Evolutionary conservation across 2,888 invertebrate genomes (phyloP), one percentile per base, ranked within the genome.

Genomic region (Ornithoptera alexandrae): DNA sequence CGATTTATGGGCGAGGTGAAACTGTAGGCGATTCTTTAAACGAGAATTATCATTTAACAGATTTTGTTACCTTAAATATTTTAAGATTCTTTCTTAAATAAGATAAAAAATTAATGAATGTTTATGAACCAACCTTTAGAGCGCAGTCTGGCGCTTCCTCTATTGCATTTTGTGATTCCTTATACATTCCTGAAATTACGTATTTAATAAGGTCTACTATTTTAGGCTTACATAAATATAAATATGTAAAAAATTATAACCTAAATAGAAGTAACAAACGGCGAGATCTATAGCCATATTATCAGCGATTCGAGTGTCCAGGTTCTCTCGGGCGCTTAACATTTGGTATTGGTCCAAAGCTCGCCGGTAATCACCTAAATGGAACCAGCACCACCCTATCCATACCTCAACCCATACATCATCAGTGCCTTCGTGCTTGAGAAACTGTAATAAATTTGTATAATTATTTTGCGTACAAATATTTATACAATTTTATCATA

Each of bases 381-480:
- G 99, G 89, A 99, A 99, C 79, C 96, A 96, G 86, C 98, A 98
- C 89, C 98, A 99, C 0, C 97, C 99, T 72, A 97, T 94, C 99
- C 99, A 99, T 76, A 96, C 92, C 67, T 97, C 96, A 20, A 88
- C 81, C 87, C 93, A 91, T 1, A 86, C 81, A 2, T 87, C 86
- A 0, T 77, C 75, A 74, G 87, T 89, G 57, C 91, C 90, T 58
- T 89, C 89, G 71, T 90, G 84, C 67, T 88, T 87, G 2, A 91
- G 77, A 72, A 92, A 92, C 92, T 92, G 72, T 18, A 39, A 63
- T 2, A 63, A 18, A 63, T 6, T 5, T n/a, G 5, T 53, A 18
- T 53, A 53, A 18, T 46, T 46, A 46, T 15, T 12, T 46, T 12
- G 15, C 0, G 15, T 46, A 46, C 15, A 46, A 46, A 12, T 12